Evolutionary conservation across 64 coral and sea anemone species (phyloP).

Genomic region (Montipora sp.): DNA sequence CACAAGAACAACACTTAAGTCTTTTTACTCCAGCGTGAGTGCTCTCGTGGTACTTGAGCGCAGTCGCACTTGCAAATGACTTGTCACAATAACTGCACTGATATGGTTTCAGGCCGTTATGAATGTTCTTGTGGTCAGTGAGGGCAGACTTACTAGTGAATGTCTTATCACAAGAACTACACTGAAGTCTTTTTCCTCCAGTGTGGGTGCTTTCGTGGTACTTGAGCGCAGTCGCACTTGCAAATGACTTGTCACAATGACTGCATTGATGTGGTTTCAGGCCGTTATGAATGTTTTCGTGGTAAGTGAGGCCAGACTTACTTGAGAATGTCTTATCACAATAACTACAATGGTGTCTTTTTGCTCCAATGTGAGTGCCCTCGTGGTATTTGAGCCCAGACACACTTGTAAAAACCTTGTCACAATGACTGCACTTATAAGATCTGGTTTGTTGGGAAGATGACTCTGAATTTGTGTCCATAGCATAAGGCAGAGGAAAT

Average conservation of each 20-base stretch:
- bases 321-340: constrained; percentile 22
- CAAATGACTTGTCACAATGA: no score
- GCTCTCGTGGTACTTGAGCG: background rate
- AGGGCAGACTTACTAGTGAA: background rate
- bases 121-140: background rate
- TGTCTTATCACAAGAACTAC: no score
- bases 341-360: background rate
- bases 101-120: background rate
- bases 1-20: constrained; percentile 20
- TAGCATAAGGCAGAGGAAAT: no score
- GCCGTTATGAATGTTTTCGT: no score
- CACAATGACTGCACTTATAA: background rate
- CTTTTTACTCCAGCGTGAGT: constrained; percentile 22
- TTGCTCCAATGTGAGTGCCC: background rate
- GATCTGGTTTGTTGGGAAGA: background rate
- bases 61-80: background rate
- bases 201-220: constrained; percentile 10
- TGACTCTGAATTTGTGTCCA: no score
- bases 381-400: background rate
- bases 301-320: background rate
- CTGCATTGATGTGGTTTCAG: constrained; percentile 16
- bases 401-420: no score
- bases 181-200: background rate
- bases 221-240: no score
- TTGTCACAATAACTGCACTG: constrained; percentile 33